Evolutionary conservation across 2,113 vertebrate genomes (phyloP).

Genomic region (Echinops telfairi): DNA sequence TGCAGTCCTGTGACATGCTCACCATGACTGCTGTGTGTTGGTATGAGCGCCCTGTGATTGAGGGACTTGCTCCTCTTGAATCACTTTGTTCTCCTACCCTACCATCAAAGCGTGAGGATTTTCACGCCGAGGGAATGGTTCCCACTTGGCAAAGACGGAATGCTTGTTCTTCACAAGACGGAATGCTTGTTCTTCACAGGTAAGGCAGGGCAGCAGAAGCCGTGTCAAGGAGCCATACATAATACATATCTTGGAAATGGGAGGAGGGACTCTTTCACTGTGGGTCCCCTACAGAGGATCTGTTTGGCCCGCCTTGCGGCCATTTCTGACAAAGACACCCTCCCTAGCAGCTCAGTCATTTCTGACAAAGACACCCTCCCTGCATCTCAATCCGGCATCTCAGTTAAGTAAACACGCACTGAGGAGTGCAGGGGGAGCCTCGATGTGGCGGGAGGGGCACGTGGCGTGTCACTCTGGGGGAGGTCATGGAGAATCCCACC

Average conservation of each 20-base stretch:
- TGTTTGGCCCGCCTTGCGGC: neutral
- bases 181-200: neutral
- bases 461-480: neutral
- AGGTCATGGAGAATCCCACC: too few relatives aligned
- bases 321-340: neutral
- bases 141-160: slow-evolving; percentile 1
- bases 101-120: neutral
- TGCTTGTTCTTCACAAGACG: neutral
- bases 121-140: neutral
- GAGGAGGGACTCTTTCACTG: neutral
- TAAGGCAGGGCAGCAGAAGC: neutral
- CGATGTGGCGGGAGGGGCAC: neutral
- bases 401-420: neutral
- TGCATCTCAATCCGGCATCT: too few relatives aligned
- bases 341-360: neutral
- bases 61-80: neutral
- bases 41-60: too few relatives aligned
- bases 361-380: neutral
- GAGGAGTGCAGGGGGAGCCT: neutral
- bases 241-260: neutral
- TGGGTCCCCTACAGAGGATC: neutral
- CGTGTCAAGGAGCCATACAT: neutral
- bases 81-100: neutral
- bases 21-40: too few relatives aligned
- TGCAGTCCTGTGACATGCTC: too few relatives aligned